Conservation (phyloP, 2,113 vertebrate genomes). For the Picathartes gymnocephalus region DNA sequence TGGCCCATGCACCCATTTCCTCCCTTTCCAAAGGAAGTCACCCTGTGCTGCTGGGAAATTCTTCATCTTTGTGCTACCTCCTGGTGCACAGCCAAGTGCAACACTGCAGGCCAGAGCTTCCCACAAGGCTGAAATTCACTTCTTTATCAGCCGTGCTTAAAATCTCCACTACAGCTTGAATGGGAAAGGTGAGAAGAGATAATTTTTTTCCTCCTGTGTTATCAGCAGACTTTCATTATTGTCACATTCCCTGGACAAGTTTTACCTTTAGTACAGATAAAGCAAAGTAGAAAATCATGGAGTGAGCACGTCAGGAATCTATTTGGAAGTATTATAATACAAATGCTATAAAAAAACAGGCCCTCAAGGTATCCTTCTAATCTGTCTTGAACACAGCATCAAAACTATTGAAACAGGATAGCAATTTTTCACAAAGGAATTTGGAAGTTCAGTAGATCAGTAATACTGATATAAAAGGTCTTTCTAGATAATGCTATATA, state of each 20-base stretch:
- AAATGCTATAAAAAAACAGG: not conserved
- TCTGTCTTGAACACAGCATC: not conserved
- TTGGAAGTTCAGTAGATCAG: not conserved
- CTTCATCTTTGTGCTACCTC: not conserved
- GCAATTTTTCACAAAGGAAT: conserved; percentile 2
- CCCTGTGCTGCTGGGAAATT: not conserved
- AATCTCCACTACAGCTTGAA: not conserved
- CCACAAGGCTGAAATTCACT: not conserved
- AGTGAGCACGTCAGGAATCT: not conserved
- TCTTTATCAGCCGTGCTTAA: not conserved
- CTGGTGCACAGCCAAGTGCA: not conserved
- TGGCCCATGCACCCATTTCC: rapidly evolving
- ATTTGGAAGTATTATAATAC: not conserved
- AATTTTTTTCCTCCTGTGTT: not conserved
- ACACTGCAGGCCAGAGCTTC: not conserved
- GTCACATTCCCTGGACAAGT: not conserved
- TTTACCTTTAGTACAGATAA: not conserved
- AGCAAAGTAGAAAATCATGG: not conserved
- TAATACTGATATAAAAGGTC: not conserved
- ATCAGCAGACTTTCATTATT: conserved; percentile 4
- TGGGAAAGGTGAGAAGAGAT: not conserved
- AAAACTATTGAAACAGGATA: conserved; percentile 32
- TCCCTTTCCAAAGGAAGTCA: not conserved
- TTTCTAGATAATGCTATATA: conserved; percentile 16
- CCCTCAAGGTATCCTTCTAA: not conserved